Evolutionary conservation across 2,113 vertebrate genomes (phyloP).

Genomic region (Planiliza haematocheilus): DNA sequence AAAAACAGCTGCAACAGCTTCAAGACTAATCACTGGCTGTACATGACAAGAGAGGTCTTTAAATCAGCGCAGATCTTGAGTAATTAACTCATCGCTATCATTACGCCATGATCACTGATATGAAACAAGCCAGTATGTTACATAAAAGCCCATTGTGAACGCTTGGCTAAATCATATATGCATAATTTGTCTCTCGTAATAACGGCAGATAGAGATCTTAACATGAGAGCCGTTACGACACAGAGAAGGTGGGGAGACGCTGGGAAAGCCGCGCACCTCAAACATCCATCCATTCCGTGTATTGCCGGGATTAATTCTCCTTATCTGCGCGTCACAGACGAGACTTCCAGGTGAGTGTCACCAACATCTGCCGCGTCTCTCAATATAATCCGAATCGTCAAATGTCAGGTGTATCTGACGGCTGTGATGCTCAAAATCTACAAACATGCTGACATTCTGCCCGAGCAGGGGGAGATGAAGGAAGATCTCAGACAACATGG

Average conservation of each 20-base stretch:
- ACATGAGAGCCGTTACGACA: constrained; percentile 20
- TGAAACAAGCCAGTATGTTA: constrained; percentile 65
- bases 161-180: constrained; percentile 56
- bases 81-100: constrained; percentile 73
- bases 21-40: constrained; percentile 43
- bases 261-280: neutral
- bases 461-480: constrained; percentile 5
- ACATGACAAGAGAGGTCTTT: constrained; percentile 54
- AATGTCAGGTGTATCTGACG: constrained; percentile 69
- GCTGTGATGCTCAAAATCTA: constrained; percentile 48
- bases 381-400: constrained; percentile 52
- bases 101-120: constrained; percentile 65
- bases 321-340: constrained; percentile 62
- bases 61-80: constrained; percentile 61
- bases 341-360: constrained; percentile 57
- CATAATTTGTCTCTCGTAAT: constrained; percentile 56
- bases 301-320: constrained; percentile 39
- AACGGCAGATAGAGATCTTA: constrained; percentile 57
- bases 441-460: constrained; percentile 57
- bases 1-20: constrained; percentile 16
- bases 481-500: constrained; percentile 25
- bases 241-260: constrained; percentile 20
- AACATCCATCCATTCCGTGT: constrained; percentile 31
- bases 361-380: constrained; percentile 23
- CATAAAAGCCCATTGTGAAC: constrained; percentile 55